Base-by-base conservation (phyloP, 2,113 vertebrate species). In the Toxostoma redivivum region DNA sequence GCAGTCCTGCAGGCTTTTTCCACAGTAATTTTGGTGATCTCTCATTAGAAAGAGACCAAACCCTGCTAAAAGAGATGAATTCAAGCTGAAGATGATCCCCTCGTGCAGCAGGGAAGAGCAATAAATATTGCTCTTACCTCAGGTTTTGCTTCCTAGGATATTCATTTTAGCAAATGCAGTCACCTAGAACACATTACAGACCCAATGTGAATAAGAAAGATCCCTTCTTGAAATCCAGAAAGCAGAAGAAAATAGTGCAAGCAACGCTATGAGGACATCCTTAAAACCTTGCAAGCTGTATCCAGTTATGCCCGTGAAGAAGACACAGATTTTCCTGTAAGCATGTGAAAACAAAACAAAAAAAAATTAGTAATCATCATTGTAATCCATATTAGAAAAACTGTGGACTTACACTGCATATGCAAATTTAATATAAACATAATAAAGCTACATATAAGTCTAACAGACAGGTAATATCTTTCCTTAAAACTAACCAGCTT, bases 391-490 rank as follows among this genome's bases (percentile, higher is more conserved):
- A 17, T 72, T 31, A 58, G 48, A 82, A 87, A 92, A 91, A 64
- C 21, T 0, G 78, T 27, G 16, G 31, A 48, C 17, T 85, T 89
- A 77, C 83, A 72, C 10, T 64, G 37, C 60, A 69, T 65, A 91
- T 88, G 81, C 31, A 91, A 91, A 93, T 90, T 42, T 66, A 95
- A 86, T 84, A 79, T 57, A 82, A 94, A 88, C 73, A 95, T 62
- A 64, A 73, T 73, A 89, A 86, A 88, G 53, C 19, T 86, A 57
- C 45, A 42, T 74, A 10, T 65, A 64, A 50, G 35, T 44, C 70
- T 54, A 69, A 45, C 5, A 44, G n/a, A 35, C 22, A 69, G 62
- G 50, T 81, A 81, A 67, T 54, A 54, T 23, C 80, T 61, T 70
- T 37, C 45, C 88, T 79, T 81, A 82, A 86, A 86, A 65, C 80